Evolutionary conservation across 2,113 vertebrate genomes (phyloP), one percentile per base, ranked within the genome.

Genomic region (Saccopteryx leptura): DNA sequence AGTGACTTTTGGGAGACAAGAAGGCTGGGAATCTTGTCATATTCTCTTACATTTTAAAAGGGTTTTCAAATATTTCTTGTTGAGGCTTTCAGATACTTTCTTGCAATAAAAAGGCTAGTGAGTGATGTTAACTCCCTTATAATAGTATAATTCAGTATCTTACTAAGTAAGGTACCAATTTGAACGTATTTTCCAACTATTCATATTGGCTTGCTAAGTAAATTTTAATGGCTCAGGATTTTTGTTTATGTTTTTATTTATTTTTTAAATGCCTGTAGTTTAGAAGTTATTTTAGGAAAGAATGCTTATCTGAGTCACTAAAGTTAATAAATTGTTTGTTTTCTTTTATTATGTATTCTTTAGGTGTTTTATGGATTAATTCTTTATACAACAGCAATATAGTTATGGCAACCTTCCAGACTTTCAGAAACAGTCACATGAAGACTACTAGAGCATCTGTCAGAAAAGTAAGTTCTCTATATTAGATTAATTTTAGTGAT

Each of bases 401-500:
- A 96, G 96, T 93, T 74, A 99, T 99, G 99, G 99, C 99, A 28
- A 82, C 98, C 56, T 99, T 98, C 56, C 89, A 98, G 90, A 98
- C 98, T 92, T 98, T 99, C 93, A 98, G 98, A 98, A 98, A 98
- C 93, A 98, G 97, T 95, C 98, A 98, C 17, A 24, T 98, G 58
- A 99, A 99, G 97, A 98, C 98, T 83, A 98, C 98, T 83, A 99
- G 98, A 96, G 88, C 98, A 72, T 98, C 99, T n/a, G 93, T 99
- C 81, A 99, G 98, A 97, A 99, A 99, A 98, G 98, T 99, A 98
- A 98, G 96, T 95, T 85, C 66, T 56, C 11, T 69, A 1, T 78
- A n/a, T 79, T 50, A 71, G 28, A 18, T 86, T 93, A 23, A 7
- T 74, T 86, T 96, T 60, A 65, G 31, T 82, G 56, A 39, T 18